Evolutionary conservation across 2,797 vertebrate species (phyloP).

Genomic region (Smutsia gigantea): DNA sequence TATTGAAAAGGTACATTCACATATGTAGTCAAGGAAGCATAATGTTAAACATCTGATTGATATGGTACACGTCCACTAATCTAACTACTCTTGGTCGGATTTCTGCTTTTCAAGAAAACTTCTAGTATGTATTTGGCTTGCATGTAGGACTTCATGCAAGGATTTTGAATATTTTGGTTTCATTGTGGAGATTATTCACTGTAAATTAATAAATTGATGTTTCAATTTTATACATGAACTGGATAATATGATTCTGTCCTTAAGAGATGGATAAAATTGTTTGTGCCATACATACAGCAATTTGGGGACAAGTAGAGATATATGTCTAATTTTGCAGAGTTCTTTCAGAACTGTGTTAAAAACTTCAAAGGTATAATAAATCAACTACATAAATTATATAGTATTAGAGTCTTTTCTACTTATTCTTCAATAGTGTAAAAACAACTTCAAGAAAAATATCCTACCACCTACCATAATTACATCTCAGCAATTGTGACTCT

Average conservation of each 20-base stretch:
- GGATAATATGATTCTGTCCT: not conserved
- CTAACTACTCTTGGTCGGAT: not conserved
- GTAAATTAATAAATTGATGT: not conserved
- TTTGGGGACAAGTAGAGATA: not conserved
- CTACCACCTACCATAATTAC: not conserved
- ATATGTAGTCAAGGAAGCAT: not conserved
- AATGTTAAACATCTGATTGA: not conserved
- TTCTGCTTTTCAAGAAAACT: not conserved
- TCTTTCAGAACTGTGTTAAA: not conserved
- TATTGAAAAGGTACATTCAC: constrained; percentile 77
- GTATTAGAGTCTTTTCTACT: not conserved
- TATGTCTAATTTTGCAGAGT: not conserved
- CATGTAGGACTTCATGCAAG: not conserved
- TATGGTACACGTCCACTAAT: not conserved
- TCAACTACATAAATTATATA: not conserved
- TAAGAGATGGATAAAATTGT: not conserved
- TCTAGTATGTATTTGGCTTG: not conserved
- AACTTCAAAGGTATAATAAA: not conserved
- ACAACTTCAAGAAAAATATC: not conserved
- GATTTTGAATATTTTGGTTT: constrained; percentile 6
- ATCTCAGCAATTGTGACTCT: not conserved
- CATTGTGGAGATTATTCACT: not conserved
- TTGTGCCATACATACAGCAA: not conserved
- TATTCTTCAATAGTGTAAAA: not conserved
- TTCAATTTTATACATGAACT: not conserved